phyloP scores from a whole-genome alignment of 2,888 invertebrate species.

The Diplazon laetatorius region DNA sequence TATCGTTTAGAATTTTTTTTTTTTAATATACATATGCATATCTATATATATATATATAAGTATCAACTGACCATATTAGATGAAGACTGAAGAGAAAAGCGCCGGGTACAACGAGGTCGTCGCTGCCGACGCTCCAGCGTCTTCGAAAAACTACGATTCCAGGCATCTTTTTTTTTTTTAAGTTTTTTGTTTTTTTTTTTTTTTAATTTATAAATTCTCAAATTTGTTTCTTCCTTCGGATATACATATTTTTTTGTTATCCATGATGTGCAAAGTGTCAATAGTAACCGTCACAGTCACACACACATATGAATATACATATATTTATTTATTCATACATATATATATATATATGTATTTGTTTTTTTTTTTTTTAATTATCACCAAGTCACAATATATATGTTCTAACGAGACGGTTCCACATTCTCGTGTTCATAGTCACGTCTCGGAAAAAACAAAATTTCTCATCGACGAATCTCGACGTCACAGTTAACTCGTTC shows the following conservation, averaged over 20 bases:
- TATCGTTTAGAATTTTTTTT: too few species aligned
- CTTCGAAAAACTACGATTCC: constrained; percentile 92
- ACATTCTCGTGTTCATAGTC: constrained; percentile 48
- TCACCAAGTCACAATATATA: constrained; percentile 48
- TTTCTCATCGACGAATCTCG: constrained; percentile 26
- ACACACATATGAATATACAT: neutral
- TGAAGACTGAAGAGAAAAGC: constrained; percentile 90
- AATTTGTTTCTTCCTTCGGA: too few species aligned
- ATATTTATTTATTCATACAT: neutral
- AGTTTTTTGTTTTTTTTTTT: neutral
- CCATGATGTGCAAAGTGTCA: too few species aligned
- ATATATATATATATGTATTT: neutral
- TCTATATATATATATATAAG: too few species aligned
- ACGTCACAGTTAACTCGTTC: constrained; percentile 22
- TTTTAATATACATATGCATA: too few species aligned
- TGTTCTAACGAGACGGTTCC: constrained; percentile 49
- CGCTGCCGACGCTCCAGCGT: constrained; percentile 94
- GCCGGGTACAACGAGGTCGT: constrained; percentile 93
- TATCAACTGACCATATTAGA: constrained; percentile 88
- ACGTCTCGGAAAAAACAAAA: constrained; percentile 6
- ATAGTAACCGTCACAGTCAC: too few species aligned
- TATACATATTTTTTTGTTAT: too few species aligned
- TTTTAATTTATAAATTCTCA: too few species aligned
- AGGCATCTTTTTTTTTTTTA: constrained; percentile 86
- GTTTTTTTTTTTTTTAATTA: constrained; percentile 18